Evolutionary conservation across 2,888 invertebrate species (phyloP).

Genomic region (Sinohyriopsis cumingii): DNA sequence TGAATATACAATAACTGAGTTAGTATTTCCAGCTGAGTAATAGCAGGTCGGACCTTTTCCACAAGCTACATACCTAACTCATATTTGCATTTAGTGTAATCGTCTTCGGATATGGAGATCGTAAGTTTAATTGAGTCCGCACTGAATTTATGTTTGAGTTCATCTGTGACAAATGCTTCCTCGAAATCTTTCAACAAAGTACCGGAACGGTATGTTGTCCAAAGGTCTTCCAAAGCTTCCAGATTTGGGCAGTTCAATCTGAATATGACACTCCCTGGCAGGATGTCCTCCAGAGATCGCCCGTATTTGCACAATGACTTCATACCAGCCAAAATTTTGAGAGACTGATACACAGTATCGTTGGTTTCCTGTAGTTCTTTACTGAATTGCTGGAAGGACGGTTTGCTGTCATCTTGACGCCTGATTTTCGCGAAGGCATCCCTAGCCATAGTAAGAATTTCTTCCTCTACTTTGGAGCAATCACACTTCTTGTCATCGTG

Average conservation of each 20-base stretch:
- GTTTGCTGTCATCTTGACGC: constrained; percentile 24
- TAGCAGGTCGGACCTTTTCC: no score
- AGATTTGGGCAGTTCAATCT: constrained; percentile 39
- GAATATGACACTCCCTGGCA: constrained; percentile 45
- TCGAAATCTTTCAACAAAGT: constrained; percentile 23
- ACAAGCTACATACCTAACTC: constrained; percentile 35
- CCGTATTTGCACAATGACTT: constrained; percentile 50
- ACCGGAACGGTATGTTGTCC: constrained; percentile 33
- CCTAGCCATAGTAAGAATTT: constrained; percentile 44
- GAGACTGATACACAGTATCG: constrained; percentile 35
- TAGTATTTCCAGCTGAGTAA: no score
- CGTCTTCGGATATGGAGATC: constrained; percentile 27
- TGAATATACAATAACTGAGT: no score
- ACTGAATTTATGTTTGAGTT: constrained; percentile 18
- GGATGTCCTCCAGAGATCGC: constrained; percentile 42
- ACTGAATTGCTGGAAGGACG: constrained; percentile 34
- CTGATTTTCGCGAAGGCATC: constrained; percentile 45
- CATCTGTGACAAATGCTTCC: constrained; percentile 29
- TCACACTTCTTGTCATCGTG: constrained; percentile 33
- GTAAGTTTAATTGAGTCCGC: constrained; percentile 27
- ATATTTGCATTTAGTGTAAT: constrained; percentile 27
- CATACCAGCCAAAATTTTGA: constrained; percentile 37
- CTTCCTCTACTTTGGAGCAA: constrained; percentile 42
- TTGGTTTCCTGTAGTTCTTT: constrained; percentile 38
- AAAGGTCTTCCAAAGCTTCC: constrained; percentile 39